A percentile compares a stretch with the other conserved stretches of the same genome.
These are phyloP conservation scores for Caprella mutica DNA, from an alignment of 2,888 invertebrate species.

Conservation along the genomic window DNA sequence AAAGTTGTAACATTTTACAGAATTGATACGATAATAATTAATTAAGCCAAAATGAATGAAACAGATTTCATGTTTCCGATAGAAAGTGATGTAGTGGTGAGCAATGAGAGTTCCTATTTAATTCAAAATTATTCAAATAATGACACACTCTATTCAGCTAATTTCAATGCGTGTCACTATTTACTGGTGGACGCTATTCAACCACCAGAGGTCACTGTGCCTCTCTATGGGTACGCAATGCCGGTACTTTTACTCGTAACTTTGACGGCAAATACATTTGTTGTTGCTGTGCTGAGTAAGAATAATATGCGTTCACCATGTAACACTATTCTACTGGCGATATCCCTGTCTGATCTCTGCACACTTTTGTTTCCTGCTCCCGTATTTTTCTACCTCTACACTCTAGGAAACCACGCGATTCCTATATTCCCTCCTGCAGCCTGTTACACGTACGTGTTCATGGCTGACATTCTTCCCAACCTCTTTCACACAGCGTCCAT, in stretches of 20 bases:
- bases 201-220: conserved; percentile 55
- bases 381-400: conserved; percentile 84
- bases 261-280: conserved; percentile 77
- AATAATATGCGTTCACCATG: conserved; percentile 86
- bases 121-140: too few relatives aligned
- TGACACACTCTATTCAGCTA: too few relatives aligned
- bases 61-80: too few relatives aligned
- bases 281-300: conserved; percentile 77
- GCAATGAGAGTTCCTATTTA: too few relatives aligned
- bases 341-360: conserved; percentile 90
- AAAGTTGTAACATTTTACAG: too few relatives aligned
- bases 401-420: conserved; percentile 63
- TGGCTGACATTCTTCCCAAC: conserved; percentile 59
- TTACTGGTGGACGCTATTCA: too few relatives aligned
- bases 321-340: conserved; percentile 83
- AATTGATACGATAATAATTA: too few relatives aligned
- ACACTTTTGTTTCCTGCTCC: conserved; percentile 82
- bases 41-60: too few relatives aligned
- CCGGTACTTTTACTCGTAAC: conserved; percentile 76
- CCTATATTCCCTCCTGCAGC: too few relatives aligned
- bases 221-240: conserved; percentile 65
- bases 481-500: conserved; percentile 89
- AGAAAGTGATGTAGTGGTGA: too few relatives aligned
- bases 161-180: too few relatives aligned
- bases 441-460: conserved; percentile 59